These are phyloP conservation scores for Gracilinanus agilis DNA, from an alignment of 2,113 vertebrate species.

Conservation along the genomic window DNA sequence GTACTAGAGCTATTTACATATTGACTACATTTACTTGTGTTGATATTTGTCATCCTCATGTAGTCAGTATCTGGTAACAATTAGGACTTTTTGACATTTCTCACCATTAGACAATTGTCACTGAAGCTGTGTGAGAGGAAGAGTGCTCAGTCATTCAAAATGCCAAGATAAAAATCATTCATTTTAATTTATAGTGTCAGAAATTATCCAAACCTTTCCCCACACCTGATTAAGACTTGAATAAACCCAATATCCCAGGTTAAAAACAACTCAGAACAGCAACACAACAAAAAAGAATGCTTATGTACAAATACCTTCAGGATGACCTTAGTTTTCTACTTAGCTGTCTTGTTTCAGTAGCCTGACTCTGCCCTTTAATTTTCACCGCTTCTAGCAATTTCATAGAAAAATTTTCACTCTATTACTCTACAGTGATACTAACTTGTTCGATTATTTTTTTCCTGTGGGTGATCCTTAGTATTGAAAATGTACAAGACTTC, in stretches of 20 bases:
- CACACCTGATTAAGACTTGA: conserved; percentile 28
- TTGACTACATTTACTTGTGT: conserved; percentile 49
- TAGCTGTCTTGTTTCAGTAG: neutral
- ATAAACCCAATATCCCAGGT: neutral
- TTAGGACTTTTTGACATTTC: conserved; percentile 68
- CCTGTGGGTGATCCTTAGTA: no score
- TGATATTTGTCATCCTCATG: conserved; percentile 65
- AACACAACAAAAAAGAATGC: no score
- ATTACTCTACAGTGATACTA: neutral
- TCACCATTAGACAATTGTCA: conserved; percentile 54
- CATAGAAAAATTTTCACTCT: conserved; percentile 41
- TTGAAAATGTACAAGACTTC: no score
- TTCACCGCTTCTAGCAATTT: conserved; percentile 44
- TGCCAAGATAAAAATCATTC: conserved; percentile 41
- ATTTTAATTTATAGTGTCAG: conserved; percentile 66
- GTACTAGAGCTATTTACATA: conserved; percentile 58
- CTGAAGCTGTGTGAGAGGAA: conserved; percentile 47
- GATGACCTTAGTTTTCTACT: neutral
- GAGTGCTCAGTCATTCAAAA: neutral
- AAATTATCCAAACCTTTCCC: conserved; percentile 62
- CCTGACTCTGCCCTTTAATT: conserved; percentile 31
- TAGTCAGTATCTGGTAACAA: conserved; percentile 55
- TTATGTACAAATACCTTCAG: neutral
- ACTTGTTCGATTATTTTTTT: neutral
- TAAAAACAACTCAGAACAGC: no score